phyloP scores from a whole-genome alignment of 2,797 vertebrate genomes.

The Manis pentadactyla region DNA sequence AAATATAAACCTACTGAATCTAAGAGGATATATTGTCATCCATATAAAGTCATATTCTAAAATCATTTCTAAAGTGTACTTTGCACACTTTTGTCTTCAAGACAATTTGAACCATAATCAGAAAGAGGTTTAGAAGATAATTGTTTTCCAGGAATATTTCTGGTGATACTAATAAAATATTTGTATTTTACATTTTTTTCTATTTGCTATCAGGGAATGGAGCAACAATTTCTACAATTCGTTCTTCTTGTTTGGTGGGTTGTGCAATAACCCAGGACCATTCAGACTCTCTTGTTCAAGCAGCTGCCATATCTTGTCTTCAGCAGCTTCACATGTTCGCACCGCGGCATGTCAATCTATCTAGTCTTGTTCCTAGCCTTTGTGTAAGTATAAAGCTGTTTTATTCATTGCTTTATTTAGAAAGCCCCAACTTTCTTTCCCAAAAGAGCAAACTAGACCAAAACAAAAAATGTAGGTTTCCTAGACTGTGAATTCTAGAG shows the following conservation, averaged over 20 bases:
- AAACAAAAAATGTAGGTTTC: neutral
- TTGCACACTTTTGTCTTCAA: neutral
- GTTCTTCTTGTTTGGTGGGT: constrained; percentile 98
- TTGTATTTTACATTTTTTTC: constrained; percentile 27
- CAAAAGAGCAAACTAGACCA: constrained; percentile 25
- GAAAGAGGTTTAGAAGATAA: constrained; percentile 20
- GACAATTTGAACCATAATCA: neutral
- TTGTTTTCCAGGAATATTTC: constrained; percentile 48
- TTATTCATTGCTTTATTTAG: constrained; percentile 15
- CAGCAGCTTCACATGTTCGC: constrained; percentile 99
- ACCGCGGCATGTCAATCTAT: constrained; percentile 97
- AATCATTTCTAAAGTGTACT: neutral
- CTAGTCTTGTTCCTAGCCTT: constrained; percentile 97
- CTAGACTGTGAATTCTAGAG: neutral
- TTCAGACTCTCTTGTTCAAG: constrained; percentile 98
- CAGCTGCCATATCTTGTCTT: constrained; percentile 98
- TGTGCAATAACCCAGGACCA: constrained; percentile 99
- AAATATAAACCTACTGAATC: neutral
- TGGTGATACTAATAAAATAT: neutral
- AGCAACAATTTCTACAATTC: constrained; percentile 97
- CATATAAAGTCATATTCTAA: constrained; percentile 10
- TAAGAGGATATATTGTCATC: neutral
- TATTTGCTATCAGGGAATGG: constrained; percentile 92
- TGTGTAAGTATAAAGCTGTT: constrained; percentile 91
- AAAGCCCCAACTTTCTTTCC: constrained; percentile 26